Percentiles rank a stretch among this genome's conserved stretches.
phyloP scores from a whole-genome alignment of 2,888 invertebrate species.

The Iselma pallidipennis region DNA sequence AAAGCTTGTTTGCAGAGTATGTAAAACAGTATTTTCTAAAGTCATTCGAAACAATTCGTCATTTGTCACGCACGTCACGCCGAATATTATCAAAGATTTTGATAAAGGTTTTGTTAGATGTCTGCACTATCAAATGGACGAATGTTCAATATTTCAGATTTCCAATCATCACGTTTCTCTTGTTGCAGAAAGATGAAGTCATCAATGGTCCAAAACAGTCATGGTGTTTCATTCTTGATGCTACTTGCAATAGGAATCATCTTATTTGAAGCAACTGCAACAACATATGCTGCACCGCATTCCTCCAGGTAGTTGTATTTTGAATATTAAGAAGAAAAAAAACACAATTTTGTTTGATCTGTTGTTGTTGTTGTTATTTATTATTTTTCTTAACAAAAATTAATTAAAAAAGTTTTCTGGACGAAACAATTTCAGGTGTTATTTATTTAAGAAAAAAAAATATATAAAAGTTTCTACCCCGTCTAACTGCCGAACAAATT shows the following conservation, averaged over 20 bases:
- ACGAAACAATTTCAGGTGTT: too few relatives aligned
- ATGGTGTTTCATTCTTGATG: constrained; percentile 38
- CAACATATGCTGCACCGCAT: constrained; percentile 45
- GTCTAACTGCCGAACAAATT: background rate
- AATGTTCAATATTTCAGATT: background rate
- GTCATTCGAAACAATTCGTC: background rate
- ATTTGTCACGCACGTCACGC: background rate
- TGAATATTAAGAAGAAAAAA: background rate
- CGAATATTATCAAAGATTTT: too few relatives aligned
- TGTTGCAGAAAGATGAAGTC: constrained; percentile 36
- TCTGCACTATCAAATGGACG: background rate
- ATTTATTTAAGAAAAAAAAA: too few relatives aligned
- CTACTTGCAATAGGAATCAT: constrained; percentile 57
- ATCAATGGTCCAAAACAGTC: constrained; percentile 31
- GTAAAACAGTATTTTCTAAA: background rate
- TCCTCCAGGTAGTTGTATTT: constrained; percentile 41
- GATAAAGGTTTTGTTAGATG: too few relatives aligned
- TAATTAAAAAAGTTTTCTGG: background rate
- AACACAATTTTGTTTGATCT: background rate
- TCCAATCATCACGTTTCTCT: constrained; percentile 20
- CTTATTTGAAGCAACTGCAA: constrained; percentile 45
- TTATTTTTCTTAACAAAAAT: background rate
- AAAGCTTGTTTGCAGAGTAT: background rate
- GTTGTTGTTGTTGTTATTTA: background rate
- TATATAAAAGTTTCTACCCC: background rate